phyloP scores from a whole-genome alignment of 2,888 invertebrate genomes.

The Myopa tessellatipennis region DNA sequence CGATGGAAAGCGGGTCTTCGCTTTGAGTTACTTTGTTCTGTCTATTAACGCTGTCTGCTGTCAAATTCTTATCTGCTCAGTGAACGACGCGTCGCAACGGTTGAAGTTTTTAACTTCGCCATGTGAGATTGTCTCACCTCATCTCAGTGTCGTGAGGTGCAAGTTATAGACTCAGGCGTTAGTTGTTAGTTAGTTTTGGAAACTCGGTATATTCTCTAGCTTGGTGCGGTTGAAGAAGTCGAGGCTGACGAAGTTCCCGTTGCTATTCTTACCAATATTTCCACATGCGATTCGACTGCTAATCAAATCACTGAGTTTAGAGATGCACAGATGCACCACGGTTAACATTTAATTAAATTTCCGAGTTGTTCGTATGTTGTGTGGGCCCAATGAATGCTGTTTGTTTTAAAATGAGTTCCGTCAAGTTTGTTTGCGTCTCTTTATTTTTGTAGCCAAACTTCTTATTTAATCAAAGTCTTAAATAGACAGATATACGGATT shows the following conservation, averaged over 20 bases:
- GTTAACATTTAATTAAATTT: neutral
- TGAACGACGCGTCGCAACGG: neutral
- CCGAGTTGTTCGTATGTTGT: neutral
- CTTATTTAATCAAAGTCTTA: too few relatives aligned
- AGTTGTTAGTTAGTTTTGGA: too few relatives aligned
- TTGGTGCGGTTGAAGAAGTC: too few relatives aligned
- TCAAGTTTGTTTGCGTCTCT: too few relatives aligned
- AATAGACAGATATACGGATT: too few relatives aligned
- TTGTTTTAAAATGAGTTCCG: neutral
- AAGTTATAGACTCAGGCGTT: too few relatives aligned
- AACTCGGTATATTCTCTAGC: too few relatives aligned
- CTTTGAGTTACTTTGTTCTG: conserved; percentile 17
- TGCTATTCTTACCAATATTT: neutral
- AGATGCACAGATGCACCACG: conserved; percentile 36
- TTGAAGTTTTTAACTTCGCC: conserved; percentile 15
- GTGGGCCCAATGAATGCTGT: neutral
- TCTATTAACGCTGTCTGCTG: conserved; percentile 4
- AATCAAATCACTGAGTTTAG: conserved; percentile 40
- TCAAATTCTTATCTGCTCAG: conserved; percentile 12
- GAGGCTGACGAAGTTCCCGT: neutral
- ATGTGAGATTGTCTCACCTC: neutral
- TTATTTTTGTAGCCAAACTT: too few relatives aligned
- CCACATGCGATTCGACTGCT: neutral
- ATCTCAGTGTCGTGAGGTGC: too few relatives aligned
- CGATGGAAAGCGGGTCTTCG: conserved; percentile 23